Evolutionary conservation across 2,113 vertebrate species (phyloP).

Genomic region (Turdus rufiventris): DNA sequence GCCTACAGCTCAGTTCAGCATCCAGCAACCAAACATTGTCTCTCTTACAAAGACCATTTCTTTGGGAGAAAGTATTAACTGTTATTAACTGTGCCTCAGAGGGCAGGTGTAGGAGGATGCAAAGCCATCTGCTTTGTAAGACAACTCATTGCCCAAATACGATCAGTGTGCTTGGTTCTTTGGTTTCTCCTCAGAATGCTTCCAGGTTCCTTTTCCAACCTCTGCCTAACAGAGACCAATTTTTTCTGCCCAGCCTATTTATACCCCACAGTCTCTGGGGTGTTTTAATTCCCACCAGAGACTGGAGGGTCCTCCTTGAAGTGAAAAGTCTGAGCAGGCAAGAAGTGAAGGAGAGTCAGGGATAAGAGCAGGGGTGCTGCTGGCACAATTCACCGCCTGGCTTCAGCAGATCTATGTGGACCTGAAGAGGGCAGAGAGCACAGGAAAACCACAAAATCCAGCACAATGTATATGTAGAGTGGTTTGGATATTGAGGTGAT

Average conservation of each 20-base stretch:
- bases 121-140: background rate
- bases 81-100: background rate
- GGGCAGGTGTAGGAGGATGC: background rate
- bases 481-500: background rate
- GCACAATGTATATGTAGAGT: background rate
- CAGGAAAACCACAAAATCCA: background rate
- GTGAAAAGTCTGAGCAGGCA: background rate
- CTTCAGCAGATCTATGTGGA: background rate
- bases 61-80: background rate
- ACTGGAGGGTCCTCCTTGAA: background rate
- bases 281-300: background rate
- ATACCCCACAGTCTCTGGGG: background rate
- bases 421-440: background rate
- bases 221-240: background rate
- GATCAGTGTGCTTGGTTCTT: rapidly evolving
- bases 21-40: background rate
- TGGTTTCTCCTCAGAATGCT: background rate
- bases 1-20: background rate
- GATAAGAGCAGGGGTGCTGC: background rate
- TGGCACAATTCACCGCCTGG: background rate
- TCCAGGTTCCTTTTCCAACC: background rate
- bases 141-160: background rate
- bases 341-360: background rate
- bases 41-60: background rate
- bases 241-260: background rate